Base-by-base conservation (phyloP, 23 tunicate genomes). In the Halocynthia aurantium region DNA sequence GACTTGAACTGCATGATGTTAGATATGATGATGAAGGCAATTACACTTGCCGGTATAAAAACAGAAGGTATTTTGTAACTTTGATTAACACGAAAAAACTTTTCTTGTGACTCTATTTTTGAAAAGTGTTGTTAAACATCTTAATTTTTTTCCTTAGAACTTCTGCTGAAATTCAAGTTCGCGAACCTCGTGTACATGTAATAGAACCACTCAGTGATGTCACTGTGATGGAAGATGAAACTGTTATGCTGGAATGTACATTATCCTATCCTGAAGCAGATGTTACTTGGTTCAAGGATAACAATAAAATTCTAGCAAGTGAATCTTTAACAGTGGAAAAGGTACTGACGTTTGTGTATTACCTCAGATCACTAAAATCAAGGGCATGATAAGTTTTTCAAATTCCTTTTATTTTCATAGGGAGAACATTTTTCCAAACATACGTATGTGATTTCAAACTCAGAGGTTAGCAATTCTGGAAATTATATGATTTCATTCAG, bases 1-100 rank as follows among this genome's bases (percentile, higher is more conserved):
- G 53, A 6, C 63, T 83, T 22, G 51, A 67, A 10, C 64, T 83
- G 5, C 31, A 50, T 55, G 81, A 83, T 55, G 87, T 69, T 22
- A 69, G 87, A 58, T 83, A 83, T 68, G 81, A 83, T 56, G 87
- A 83, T 50, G 87, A 83, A 54, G 87, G 81, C 22, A 83, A 76
- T 58, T 83, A 83, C 64, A 73, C 87, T n/a, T 83, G 87, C 53
- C 18, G 76, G 50, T 83, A 83, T 62, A 83, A 70, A 60, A 62
- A 83, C 70, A 76, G 87, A 83, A 83, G 87, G 87, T 83, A 20
- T 58, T 58, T 31, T 31, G 44, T 31, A 31, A 31, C 44, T 31
- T 31, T 31, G 4, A 31, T 31, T 31, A 31, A 31, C 44, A 31
- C 4, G 44, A 31, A 31, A 31, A 31, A 31, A 31, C 44, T 31